phyloP scores from a whole-genome alignment of 2,797 vertebrate species.

The Sebastiscus albofasciatus region DNA sequence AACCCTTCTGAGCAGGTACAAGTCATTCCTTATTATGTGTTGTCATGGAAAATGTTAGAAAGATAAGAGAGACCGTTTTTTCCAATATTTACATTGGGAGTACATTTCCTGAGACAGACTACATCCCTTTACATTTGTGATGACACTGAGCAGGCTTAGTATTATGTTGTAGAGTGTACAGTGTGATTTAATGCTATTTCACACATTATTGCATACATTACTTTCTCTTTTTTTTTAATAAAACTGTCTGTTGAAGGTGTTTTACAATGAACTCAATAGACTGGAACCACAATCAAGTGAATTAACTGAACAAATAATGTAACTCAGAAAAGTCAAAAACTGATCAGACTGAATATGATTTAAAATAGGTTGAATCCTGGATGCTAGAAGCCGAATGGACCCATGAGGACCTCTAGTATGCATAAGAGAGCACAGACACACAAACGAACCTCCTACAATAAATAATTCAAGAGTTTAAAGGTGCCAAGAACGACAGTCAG shows the following conservation, averaged over 20 bases:
- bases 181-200: not conserved
- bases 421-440: slow-evolving; percentile 16
- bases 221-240: not conserved
- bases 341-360: not conserved
- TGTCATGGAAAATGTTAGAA: not conserved
- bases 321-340: not conserved
- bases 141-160: not conserved
- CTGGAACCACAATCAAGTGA: not conserved
- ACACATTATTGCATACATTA: not conserved
- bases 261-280: not conserved
- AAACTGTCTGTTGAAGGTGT: not conserved
- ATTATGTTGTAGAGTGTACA: not conserved
- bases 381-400: not conserved
- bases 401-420: not conserved
- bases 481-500: slow-evolving; percentile 18
- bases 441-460: slow-evolving; percentile 37
- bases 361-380: not conserved
- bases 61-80: not conserved
- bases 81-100: slow-evolving; percentile 1
- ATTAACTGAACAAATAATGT: not conserved
- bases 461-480: slow-evolving; percentile 60
- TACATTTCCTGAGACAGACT: slow-evolving; percentile 5
- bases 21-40: not conserved
- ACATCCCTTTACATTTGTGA: not conserved
- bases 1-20: not conserved